These are phyloP conservation scores for Drosophila ficusphila DNA, from an alignment of 1,140 invertebrate species.

Conservation along the genomic window DNA sequence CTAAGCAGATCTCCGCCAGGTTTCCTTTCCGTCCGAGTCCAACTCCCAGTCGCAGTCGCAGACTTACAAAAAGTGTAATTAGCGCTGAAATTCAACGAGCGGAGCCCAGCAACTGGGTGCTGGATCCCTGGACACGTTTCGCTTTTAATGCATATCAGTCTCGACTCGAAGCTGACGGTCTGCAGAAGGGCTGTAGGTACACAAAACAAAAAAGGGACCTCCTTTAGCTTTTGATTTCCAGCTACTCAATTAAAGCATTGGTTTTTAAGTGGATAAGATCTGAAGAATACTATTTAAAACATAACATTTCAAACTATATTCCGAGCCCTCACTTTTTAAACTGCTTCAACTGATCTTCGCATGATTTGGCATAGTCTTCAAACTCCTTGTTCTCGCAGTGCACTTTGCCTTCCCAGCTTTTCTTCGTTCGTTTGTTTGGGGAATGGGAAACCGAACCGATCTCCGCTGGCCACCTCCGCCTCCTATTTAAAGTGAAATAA, in stretches of 20 bases:
- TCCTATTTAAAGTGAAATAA: constrained; percentile 76
- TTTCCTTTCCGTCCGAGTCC: too few relatives aligned
- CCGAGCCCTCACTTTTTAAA: too few relatives aligned
- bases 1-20: constrained; percentile 46
- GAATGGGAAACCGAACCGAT: background rate
- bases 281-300: too few relatives aligned
- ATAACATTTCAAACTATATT: too few relatives aligned
- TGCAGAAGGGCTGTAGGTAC: constrained; percentile 6
- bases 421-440: constrained; percentile 6
- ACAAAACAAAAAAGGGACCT: background rate
- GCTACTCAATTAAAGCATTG: too few relatives aligned
- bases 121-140: constrained; percentile 67
- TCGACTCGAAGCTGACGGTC: constrained; percentile 20
- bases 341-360: too few relatives aligned
- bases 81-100: constrained; percentile 75
- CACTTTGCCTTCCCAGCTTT: background rate
- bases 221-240: too few relatives aligned
- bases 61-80: constrained; percentile 79
- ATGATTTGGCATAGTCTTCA: too few relatives aligned
- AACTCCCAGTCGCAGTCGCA: constrained; percentile 12
- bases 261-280: too few relatives aligned
- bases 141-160: constrained; percentile 79
- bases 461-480: constrained; percentile 1
- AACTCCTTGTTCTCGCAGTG: background rate
- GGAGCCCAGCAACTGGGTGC: constrained; percentile 9